Percentiles rank a stretch among this genome's conserved stretches.
phyloP scores from a whole-genome alignment of 2,797 vertebrate species.

The Arctocebus calabarensis region DNA sequence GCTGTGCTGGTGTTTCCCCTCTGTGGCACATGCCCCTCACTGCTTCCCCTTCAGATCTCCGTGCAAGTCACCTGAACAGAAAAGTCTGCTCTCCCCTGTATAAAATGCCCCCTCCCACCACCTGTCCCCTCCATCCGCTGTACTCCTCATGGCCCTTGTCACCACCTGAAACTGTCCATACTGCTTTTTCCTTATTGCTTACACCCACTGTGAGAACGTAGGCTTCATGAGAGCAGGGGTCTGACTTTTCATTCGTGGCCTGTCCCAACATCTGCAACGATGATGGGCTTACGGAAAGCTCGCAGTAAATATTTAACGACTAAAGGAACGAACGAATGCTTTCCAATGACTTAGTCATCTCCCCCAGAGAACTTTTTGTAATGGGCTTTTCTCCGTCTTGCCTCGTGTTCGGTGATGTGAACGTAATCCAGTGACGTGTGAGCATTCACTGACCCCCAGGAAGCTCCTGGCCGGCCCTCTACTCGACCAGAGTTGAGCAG shows the following conservation, averaged over 20 bases:
- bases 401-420: neutral
- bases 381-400: neutral
- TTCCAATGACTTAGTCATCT: neutral
- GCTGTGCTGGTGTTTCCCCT: neutral
- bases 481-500: neutral
- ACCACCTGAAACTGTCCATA: neutral
- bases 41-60: neutral
- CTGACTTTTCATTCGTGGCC: neutral
- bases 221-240: neutral
- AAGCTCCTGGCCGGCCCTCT: neutral
- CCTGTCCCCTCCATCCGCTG: neutral
- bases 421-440: neutral
- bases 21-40: neutral
- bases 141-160: neutral
- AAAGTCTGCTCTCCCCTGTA: neutral
- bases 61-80: neutral
- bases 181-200: neutral
- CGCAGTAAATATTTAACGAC: conserved; percentile 7
- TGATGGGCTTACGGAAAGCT: neutral
- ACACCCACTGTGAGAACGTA: neutral
- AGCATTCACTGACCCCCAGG: neutral
- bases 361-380: neutral
- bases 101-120: neutral
- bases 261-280: neutral
- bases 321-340: neutral